Evolutionary conservation across 2,113 vertebrate genomes (phyloP).

Genomic region (Myodes glareolus): DNA sequence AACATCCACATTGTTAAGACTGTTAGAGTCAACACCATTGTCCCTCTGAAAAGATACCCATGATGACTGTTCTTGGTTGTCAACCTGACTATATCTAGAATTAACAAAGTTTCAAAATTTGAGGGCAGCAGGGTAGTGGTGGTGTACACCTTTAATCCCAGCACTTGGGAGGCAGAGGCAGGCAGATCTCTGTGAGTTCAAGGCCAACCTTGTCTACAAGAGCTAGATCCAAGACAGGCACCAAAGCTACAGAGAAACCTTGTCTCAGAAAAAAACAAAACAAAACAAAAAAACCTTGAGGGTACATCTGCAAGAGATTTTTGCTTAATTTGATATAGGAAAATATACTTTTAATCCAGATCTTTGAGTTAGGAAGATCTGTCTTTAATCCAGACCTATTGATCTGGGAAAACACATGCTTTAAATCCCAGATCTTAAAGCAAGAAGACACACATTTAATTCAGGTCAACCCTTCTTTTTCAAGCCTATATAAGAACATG

Average conservation of each 20-base stretch:
- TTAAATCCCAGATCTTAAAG: not conserved
- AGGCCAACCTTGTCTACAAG: no score
- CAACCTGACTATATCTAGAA: not conserved
- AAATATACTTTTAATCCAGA: not conserved
- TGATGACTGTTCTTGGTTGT: not conserved
- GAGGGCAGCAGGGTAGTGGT: no score
- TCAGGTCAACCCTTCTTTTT: no score
- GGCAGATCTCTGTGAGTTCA: no score
- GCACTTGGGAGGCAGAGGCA: no score
- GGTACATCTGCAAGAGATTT: not conserved
- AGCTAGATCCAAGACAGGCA: no score
- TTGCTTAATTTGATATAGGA: not conserved
- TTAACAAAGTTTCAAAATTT: not conserved
- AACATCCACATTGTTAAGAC: not conserved
- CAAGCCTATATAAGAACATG: not conserved
- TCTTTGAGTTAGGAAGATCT: not conserved
- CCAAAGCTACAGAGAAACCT: no score
- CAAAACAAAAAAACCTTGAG: not conserved
- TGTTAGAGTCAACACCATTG: not conserved
- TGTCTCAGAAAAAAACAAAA: rapidly evolving
- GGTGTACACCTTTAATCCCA: no score
- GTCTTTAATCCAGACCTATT: not conserved
- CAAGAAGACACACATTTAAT: not conserved
- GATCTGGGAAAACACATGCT: not conserved
- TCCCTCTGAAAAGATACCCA: not conserved